Conservation (phyloP, 2,888 invertebrate species). For the Andrena hattorfiana region DNA sequence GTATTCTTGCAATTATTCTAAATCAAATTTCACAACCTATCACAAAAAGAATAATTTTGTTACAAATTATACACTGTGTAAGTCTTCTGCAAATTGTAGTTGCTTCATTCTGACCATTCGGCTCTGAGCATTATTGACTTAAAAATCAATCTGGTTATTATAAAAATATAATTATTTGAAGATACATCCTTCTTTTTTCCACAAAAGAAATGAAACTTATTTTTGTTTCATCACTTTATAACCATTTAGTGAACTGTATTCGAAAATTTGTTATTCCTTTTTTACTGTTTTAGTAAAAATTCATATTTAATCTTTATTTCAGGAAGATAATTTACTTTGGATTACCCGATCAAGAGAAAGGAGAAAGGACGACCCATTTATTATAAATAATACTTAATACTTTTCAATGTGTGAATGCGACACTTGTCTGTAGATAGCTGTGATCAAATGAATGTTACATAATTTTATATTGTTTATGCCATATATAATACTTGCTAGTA, state of each 20-base stretch:
- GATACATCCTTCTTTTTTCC: neutral
- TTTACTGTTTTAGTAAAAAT: neutral
- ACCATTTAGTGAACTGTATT: too few species aligned
- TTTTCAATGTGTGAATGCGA: neutral
- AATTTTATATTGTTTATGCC: conserved; percentile 21
- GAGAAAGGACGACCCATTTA: conserved; percentile 44
- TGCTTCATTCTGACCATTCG: too few species aligned
- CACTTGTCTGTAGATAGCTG: conserved; percentile 40
- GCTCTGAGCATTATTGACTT: too few species aligned
- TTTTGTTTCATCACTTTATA: too few species aligned
- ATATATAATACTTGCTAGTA: conserved; percentile 2
- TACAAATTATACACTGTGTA: too few species aligned
- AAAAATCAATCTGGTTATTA: too few species aligned
- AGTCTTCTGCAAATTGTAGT: too few species aligned
- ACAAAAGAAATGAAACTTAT: neutral
- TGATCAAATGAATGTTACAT: conserved; percentile 1
- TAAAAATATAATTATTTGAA: too few species aligned
- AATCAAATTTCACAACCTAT: neutral
- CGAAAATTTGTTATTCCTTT: neutral
- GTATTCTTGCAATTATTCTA: neutral
- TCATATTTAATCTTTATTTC: conserved; percentile 40
- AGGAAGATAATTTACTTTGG: conserved; percentile 80
- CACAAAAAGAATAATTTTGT: neutral
- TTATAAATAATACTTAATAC: conserved; percentile 29
- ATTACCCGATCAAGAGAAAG: conserved; percentile 71